These are phyloP conservation scores for Rhorus exstirpatorius DNA, from an alignment of 2,888 invertebrate genomes.

Conservation along the genomic window DNA sequence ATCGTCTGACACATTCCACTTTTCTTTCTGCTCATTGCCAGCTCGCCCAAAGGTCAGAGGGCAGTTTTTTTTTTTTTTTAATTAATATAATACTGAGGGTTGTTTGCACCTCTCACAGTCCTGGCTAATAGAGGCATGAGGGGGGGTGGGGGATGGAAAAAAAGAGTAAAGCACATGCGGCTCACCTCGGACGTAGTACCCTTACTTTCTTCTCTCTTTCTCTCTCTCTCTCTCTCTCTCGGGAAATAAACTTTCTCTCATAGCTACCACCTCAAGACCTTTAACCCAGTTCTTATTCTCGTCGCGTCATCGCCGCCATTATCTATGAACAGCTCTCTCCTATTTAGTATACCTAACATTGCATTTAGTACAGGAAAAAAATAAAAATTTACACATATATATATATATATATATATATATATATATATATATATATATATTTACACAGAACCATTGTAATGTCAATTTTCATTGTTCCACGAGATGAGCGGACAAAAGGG, in stretches of 20 bases:
- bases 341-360: conserved; percentile 32
- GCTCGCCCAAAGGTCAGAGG: neutral
- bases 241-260: conserved; percentile 62
- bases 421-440: too few species aligned
- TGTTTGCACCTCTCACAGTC: conserved; percentile 41
- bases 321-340: conserved; percentile 54
- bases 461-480: conserved; percentile 49
- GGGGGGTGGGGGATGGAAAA: neutral
- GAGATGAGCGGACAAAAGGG: conserved; percentile 22
- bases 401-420: too few species aligned
- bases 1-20: neutral
- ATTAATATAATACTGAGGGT: conserved; percentile 55
- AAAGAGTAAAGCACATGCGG: conserved; percentile 43
- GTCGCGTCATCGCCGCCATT: conserved; percentile 59
- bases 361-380: conserved; percentile 1
- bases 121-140: conserved; percentile 33
- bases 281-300: conserved; percentile 71
- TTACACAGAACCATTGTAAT: too few species aligned
- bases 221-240: too few species aligned
- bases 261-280: conserved; percentile 62
- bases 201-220: too few species aligned
- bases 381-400: too few species aligned
- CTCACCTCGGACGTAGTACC: conserved; percentile 59
- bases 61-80: conserved; percentile 32
- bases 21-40: neutral